Evolutionary conservation across 2,888 invertebrate genomes (phyloP), one percentile per base, ranked within the genome.

Genomic region (Melinopterus prodromus): DNA sequence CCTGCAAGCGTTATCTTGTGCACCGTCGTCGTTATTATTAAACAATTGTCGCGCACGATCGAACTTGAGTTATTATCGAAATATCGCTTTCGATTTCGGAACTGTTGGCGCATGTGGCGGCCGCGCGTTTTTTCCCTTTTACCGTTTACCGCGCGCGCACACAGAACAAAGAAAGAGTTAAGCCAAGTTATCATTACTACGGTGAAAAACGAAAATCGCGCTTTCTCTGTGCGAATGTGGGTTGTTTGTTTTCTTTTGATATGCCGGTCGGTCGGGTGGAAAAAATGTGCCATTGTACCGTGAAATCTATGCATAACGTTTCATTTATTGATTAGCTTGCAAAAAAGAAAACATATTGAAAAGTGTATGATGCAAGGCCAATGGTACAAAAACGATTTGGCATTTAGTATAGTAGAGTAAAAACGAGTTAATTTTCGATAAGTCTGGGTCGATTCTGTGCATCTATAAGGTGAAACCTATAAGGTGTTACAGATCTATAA

Each of bases 31-130:
- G 26, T 72, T 75, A 69, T 70, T 76, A n/a, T 70, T 75, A 78
- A 78, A 78, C 75, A 78, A 75, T 78, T 78, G 75, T 75, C 78
- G 78, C 37, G 78, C 78, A 75, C 76, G 78, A 78, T 75, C 37
- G 78, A 75, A 36, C 36, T n/a, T 70, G 16, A 78, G 76, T 69
- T 78, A 78, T 78, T 78, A 26, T 38, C 70, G 14, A 76, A 70
- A 70, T 38, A 16, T 78, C 53, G 70, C 70, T 75, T 78, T 78
- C 78, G 36, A 70, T 78, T 75, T 70, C 37, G 38, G 78, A 35
- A 76, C 35, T 75, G 70, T 16, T 70, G 26, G 38, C 53, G 53
- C 53, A 53, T 53, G 53, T 53, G 53, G 53, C 53, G 53, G 53
- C 9, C 53, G 6, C 9, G 12, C 53, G 7, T 53, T 53, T 53